Evolutionary conservation across 2,797 vertebrate species (phyloP).

Genomic region (Oceanodroma leucorhoa): DNA sequence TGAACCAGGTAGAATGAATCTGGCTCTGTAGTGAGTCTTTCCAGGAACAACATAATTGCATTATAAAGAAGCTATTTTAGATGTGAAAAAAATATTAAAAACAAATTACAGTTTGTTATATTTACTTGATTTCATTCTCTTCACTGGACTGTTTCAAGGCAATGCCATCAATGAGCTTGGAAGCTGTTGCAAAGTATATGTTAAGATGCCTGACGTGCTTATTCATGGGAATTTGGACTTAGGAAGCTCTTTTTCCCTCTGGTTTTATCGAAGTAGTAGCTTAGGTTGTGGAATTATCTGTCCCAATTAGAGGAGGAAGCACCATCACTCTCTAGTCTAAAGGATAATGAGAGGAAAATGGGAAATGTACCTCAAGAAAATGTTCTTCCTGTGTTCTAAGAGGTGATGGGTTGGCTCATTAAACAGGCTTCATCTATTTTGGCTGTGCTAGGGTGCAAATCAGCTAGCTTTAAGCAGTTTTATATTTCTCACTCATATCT

Average conservation of each 20-base stretch:
- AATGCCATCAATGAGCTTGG: neutral
- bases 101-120: conserved; percentile 1
- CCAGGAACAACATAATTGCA: conserved; percentile 45
- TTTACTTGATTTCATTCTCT: conserved; percentile 34
- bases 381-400: neutral
- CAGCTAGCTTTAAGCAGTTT: neutral
- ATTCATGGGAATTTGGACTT: neutral
- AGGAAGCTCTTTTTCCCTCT: neutral
- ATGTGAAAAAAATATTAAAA: neutral
- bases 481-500: neutral
- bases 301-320: neutral
- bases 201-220: neutral
- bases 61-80: conserved; percentile 37
- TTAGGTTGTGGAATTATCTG: neutral
- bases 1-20: neutral
- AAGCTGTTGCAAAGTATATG: neutral
- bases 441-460: neutral
- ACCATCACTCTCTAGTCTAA: neutral
- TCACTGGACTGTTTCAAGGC: neutral
- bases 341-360: neutral
- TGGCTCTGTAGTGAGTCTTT: conserved; percentile 1
- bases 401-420: neutral
- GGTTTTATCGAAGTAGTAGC: neutral
- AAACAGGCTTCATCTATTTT: neutral
- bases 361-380: neutral